These are phyloP conservation scores for Standfussiana lucernea DNA, from an alignment of 2,888 invertebrate genomes.

Conservation along the genomic window DNA sequence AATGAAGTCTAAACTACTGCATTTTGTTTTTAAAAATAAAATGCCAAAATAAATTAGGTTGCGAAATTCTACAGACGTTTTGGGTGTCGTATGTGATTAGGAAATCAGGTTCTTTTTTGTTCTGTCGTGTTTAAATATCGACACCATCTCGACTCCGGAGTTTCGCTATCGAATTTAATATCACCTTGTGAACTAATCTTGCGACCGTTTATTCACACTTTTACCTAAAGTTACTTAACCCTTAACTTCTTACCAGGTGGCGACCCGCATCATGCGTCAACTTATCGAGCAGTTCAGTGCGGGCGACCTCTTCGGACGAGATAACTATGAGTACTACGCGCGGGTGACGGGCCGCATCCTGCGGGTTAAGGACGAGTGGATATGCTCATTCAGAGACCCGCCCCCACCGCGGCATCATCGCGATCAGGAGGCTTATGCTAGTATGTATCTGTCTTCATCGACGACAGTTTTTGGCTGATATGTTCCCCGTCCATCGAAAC, in stretches of 20 bases:
- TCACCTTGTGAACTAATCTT: not conserved
- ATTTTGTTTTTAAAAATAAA: not conserved
- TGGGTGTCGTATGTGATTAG: not conserved
- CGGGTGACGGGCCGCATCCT: constrained; percentile 97
- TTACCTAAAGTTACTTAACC: not conserved
- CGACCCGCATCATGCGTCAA: constrained; percentile 98
- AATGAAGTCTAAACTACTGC: not conserved
- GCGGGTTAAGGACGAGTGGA: constrained; percentile 98
- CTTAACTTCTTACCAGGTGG: constrained; percentile 91
- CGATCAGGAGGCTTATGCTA: constrained; percentile 92
- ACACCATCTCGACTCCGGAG: not conserved
- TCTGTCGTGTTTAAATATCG: not conserved
- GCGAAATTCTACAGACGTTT: not conserved
- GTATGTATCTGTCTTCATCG: constrained; percentile 81
- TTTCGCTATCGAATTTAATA: not conserved
- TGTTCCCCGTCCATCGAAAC: not conserved
- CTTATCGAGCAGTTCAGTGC: constrained; percentile 99
- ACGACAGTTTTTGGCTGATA: not conserved
- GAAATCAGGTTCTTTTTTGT: not conserved
- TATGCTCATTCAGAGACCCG: constrained; percentile 97
- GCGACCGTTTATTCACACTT: not conserved
- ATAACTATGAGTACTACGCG: constrained; percentile 98
- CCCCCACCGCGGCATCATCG: constrained; percentile 92
- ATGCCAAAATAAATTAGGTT: not conserved
- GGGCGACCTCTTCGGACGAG: constrained; percentile 97